Base-by-base conservation (phyloP, 2,113 vertebrate species). In the Saguinus midas region DNA sequence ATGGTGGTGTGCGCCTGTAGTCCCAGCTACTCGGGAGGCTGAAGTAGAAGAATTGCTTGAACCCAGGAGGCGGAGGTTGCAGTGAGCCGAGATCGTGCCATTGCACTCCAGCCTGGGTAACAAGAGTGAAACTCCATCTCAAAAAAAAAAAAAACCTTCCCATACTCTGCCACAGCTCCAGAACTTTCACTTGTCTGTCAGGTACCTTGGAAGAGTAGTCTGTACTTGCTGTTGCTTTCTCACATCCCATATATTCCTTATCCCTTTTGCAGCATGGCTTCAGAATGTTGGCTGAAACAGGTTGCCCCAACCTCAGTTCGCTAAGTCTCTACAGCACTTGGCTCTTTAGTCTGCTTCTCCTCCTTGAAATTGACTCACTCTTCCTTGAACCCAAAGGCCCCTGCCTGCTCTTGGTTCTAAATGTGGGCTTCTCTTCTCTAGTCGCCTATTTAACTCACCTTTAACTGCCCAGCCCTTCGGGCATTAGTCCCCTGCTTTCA, bases 401-500 rank as follows among this genome's bases (percentile, higher is more conserved):
- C 70, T 45, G 5, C 13, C 37, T 50, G 52, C 25, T 45, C 66
- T 50, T 73, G 43, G 61, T 43, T 48, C 43, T 79, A 0, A 13
- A 27, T 40, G 18, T 37, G 50, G 40, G 2, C 29, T n/a, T 0
- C 37, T 29, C 75, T 40, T 66, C 37, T 50, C 76, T 29, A 9
- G 48, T 16, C 50, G 6, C 35, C 68, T 37, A 11, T 75, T 40
- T 37, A 23, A 35, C 66, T 18, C 32, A 40, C 17, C 87, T 45
- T n/a, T 70, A 16, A 43, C n/a, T 72, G 61, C 37, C 14, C 16
- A 14, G 32, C 20, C 17, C 50, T 25, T 78, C 12, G 0, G 2
- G 1, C 8, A 0, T 45, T 58, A 37, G 55, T 14, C 58, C n/a
- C 27, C 29, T 64, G 18, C 0, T n/a, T 27, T 35, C 16, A 29